phyloP scores from a whole-genome alignment of 2,797 vertebrate genomes.

The Cirrhinus mrigala region DNA sequence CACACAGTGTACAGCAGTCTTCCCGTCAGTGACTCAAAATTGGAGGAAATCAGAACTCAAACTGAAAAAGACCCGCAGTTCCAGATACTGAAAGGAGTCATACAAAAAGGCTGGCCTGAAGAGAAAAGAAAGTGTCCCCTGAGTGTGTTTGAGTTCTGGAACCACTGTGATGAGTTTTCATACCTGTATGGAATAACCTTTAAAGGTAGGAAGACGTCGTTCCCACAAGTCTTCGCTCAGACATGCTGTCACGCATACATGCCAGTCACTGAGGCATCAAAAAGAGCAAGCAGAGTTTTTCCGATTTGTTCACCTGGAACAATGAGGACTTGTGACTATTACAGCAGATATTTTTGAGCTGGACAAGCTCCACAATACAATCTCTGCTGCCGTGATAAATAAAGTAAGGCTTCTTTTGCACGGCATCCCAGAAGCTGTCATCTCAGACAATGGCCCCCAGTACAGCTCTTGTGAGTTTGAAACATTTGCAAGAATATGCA shows the following conservation, averaged over 20 bases:
- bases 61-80: constrained; percentile 44
- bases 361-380: background rate
- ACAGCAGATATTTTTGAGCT: background rate
- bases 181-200: constrained; percentile 45
- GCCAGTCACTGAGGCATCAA: constrained; percentile 38
- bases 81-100: background rate
- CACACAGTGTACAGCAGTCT: constrained; percentile 4
- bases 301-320: background rate
- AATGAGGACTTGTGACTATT: background rate
- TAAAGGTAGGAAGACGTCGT: constrained; percentile 54
- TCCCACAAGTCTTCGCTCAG: background rate
- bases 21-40: constrained; percentile 34
- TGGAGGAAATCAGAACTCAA: constrained; percentile 18
- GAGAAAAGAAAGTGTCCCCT: constrained; percentile 10
- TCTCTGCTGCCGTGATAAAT: background rate
- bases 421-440: background rate
- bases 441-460: background rate
- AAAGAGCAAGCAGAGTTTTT: constrained; percentile 4
- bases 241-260: background rate
- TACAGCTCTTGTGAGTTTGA: too few species aligned
- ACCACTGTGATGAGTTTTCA: constrained; percentile 35
- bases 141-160: constrained; percentile 45
- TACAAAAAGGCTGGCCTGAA: constrained; percentile 11
- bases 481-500: background rate
- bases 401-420: background rate